Evolutionary conservation across 2,888 invertebrate genomes (phyloP).

Genomic region (Cylloceria caligata): DNA sequence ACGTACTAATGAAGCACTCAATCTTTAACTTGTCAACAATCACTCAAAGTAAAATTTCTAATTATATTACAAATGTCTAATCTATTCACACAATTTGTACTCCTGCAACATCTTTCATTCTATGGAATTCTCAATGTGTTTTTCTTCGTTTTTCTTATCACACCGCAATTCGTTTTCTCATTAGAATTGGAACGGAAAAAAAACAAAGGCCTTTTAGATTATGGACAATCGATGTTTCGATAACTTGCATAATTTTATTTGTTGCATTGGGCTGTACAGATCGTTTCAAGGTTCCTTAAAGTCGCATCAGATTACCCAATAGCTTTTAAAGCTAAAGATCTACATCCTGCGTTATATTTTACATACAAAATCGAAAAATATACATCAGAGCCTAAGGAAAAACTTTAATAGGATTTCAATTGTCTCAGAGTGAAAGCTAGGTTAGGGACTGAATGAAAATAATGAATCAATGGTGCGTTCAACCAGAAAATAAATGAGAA

Average conservation of each 20-base stretch:
- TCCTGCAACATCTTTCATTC: too few species aligned
- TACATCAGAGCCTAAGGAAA: neutral
- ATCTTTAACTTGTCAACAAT: neutral
- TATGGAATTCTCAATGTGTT: too few species aligned
- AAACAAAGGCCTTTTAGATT: too few species aligned
- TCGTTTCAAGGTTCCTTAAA: slow-evolving; percentile 71
- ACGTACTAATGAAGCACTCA: neutral
- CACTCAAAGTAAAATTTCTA: neutral
- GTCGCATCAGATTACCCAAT: slow-evolving; percentile 73
- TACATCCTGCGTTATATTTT: neutral
- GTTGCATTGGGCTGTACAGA: slow-evolving; percentile 70
- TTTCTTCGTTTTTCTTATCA: too few species aligned
- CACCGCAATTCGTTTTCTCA: too few species aligned
- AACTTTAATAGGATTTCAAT: neutral
- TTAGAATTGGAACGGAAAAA: too few species aligned
- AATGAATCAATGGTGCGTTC: neutral
- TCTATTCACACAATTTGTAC: too few species aligned
- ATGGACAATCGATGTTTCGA: too few species aligned
- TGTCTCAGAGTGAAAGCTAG: neutral
- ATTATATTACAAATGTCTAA: too few species aligned
- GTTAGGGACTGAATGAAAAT: neutral
- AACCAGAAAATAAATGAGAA: neutral
- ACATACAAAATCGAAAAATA: neutral
- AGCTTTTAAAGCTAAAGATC: slow-evolving; percentile 68
- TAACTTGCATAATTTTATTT: slow-evolving; percentile 72